Evolutionary conservation across 2,888 invertebrate genomes (phyloP), one percentile per base, ranked within the genome.

Genomic region (Hemicrepidius hirtus): DNA sequence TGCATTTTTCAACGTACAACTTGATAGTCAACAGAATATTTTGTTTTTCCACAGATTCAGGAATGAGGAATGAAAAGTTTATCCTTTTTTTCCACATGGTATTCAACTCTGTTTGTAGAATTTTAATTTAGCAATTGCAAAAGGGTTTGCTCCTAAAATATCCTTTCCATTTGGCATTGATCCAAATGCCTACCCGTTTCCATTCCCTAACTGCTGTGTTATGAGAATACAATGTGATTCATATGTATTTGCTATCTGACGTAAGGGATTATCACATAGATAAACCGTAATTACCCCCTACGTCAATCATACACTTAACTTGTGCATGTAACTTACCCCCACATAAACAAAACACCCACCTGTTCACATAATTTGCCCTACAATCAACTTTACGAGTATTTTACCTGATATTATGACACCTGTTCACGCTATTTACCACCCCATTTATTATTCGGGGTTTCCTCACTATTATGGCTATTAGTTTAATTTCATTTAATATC

Each of bases 231-330:
- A 41, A 41, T 4, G 3, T 41, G 16, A 18, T 46, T 46, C 16
- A 18, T 18, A 20, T 20, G 46, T 18, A 46, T 46, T 46, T 16
- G 41, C 10, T 10, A 21, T 21, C 24, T 49, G 49, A 12, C 20
- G 21, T 12, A 49, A 21, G 18, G 49, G 21, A 21, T 49, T 20
- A 24, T 20, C 49, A 49, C 53, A 53, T 18, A n/a, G 13, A 53
- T 9, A 9, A 5, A 28, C 13, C 28, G 10, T 24, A 24, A n/a
- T 53, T 53, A 28, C 9, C 53, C 53, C 53, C 53, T 53, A 53
- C 18, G 28, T 53, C 53, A 53, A 53, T 53, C 53, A 53, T 28
- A 53, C 53, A 53, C 53, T 28, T 53, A n/a, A 13, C 53, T 18
- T 53, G 28, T 28, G 9, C 3, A 53, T 24, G 28, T 53, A 53